Evolutionary conservation across 1,140 invertebrate genomes (phyloP).

Genomic region (Procambarus virginalis): DNA sequence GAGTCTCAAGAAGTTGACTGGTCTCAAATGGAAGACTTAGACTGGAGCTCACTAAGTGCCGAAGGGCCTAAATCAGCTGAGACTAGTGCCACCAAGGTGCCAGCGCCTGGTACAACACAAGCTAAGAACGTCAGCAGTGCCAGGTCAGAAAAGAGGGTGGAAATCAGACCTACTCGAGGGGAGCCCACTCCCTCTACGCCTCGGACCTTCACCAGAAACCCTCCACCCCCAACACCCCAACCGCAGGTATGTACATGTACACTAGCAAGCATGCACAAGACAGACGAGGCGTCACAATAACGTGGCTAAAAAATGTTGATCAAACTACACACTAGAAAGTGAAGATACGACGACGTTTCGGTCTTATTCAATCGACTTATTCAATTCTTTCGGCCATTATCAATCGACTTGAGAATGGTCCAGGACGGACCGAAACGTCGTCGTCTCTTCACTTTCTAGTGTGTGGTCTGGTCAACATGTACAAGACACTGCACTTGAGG

Average conservation of each 20-base stretch:
- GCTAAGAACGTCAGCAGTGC: neutral
- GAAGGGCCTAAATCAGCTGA: neutral
- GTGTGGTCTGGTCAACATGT: too few relatives aligned
- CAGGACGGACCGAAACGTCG: too few relatives aligned
- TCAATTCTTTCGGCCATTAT: too few relatives aligned
- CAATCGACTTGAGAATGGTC: too few relatives aligned
- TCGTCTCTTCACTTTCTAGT: too few relatives aligned
- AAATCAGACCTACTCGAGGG: neutral
- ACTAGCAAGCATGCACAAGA: too few relatives aligned
- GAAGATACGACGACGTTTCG: too few relatives aligned
- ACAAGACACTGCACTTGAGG: too few relatives aligned
- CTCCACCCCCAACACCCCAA: constrained; percentile 15
- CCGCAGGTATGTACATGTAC: neutral
- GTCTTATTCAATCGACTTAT: too few relatives aligned
- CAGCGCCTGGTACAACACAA: neutral
- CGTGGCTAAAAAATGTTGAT: too few relatives aligned
- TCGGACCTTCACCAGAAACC: constrained; percentile 39
- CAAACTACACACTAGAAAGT: too few relatives aligned
- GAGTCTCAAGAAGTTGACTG: neutral
- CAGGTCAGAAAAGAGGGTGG: neutral
- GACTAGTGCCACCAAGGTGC: neutral
- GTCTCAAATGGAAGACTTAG: neutral
- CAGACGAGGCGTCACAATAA: too few relatives aligned
- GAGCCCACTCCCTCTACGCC: constrained; percentile 17
- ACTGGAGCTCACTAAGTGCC: neutral